Base-by-base conservation (phyloP, 1,140 invertebrate genomes). In the Dreissena rostriformis region DNA sequence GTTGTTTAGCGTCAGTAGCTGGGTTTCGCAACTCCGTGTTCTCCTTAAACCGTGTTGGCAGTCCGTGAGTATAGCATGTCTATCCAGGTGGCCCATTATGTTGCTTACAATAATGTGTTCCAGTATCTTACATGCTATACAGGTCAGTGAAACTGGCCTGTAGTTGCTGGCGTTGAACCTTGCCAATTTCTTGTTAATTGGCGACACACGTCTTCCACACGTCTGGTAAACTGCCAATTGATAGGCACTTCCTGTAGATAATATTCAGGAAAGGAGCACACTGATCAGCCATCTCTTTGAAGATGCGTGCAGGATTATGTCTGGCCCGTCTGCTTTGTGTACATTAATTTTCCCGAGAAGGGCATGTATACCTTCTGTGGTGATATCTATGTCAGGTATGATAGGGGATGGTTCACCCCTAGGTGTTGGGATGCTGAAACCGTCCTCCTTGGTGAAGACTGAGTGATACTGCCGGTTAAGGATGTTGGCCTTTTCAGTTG, bases 41-140 rank as follows among this genome's bases (percentile, higher is more conserved):
- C 29, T 19, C 53, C 79, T 66, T 39, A 83, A 82, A 39, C 86
- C 86, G 76, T 87, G 84, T 70, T 87, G 79, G 11, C 24, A 15
- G 28, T 79, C 49, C 19, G 28, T 76, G 26, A 83, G 39, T 5
- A 86, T 75, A 0, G 75, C 22, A 55, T 88, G 72, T 29, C 19
- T 66, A 22, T 77, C 76, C 11, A 86, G 24, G 10, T 87, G 80
- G 55, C 11, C 19, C 68, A 88, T 84, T 0, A 78, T 73, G 53
- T 52, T 77, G 66, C 76, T 82, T 53, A 57, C 57, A 7, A 86
- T 61, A n/a, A 82, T 78, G 61, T 87, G 79, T 61, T 86, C 84
- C 24, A 68, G 4, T 4, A 87, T 6, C 28, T 86, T 87, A 55
- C 53, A 83, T 28, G 39, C 49, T 22, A 87, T 76, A 52, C 71